Evolutionary conservation across 2,113 vertebrate species (phyloP).

Genomic region (Australoheros scitulus): DNA sequence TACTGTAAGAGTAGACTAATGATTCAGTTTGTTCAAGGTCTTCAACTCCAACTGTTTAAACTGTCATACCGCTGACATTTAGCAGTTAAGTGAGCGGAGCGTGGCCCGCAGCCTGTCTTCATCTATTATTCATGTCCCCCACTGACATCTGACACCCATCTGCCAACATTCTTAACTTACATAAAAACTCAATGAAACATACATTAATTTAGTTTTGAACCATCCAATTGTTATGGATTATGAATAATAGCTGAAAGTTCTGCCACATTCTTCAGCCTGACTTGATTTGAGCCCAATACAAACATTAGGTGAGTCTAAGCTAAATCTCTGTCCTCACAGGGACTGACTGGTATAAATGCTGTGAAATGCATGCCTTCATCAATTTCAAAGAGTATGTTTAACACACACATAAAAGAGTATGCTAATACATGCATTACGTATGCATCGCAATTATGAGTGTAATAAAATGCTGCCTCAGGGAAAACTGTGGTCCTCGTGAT

Average conservation of each 20-base stretch:
- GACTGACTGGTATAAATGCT: neutral
- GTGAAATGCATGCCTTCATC: neutral
- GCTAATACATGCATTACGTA: neutral
- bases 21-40: neutral
- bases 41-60: conserved; percentile 16
- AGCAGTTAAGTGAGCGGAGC: conserved; percentile 52
- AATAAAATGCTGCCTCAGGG: conserved; percentile 9
- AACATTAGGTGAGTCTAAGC: neutral
- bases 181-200: neutral
- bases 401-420: neutral
- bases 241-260: neutral
- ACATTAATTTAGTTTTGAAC: neutral
- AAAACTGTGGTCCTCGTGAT: conserved; percentile 37
- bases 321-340: neutral
- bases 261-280: neutral
- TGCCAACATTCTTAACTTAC: conserved; percentile 2
- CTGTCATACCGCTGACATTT: neutral
- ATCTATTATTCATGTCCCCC: conserved; percentile 68
- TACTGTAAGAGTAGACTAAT: conserved; percentile 2
- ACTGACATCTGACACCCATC: conserved; percentile 47
- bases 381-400: neutral
- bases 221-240: neutral
- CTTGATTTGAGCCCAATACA: neutral
- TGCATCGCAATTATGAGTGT: neutral
- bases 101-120: conserved; percentile 48